These are phyloP conservation scores for Daboia siamensis DNA, from an alignment of 2,113 vertebrate genomes.

Conservation along the genomic window DNA sequence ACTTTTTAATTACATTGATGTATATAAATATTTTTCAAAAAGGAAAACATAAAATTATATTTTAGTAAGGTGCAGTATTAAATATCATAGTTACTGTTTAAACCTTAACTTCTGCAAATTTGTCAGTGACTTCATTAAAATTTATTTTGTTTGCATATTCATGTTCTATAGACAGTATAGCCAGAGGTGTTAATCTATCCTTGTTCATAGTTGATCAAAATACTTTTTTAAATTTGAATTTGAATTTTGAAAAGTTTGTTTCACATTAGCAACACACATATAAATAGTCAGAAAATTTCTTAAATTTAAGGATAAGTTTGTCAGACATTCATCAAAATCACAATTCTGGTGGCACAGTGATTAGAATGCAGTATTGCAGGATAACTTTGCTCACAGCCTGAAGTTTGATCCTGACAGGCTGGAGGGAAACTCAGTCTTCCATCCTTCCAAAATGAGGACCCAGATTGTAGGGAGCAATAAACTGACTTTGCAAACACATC, in stretches of 20 bases:
- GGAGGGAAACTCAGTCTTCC: not conserved
- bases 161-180: not conserved
- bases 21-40: not conserved
- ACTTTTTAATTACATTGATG: not conserved
- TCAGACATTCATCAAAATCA: not conserved
- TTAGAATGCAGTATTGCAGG: too few species aligned
- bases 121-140: not conserved
- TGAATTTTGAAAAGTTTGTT: not conserved
- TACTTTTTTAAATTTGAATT: not conserved
- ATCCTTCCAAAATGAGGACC: not conserved
- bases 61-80: not conserved
- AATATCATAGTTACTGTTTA: not conserved
- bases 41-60: not conserved
- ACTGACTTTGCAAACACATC: not conserved
- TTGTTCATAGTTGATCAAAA: not conserved
- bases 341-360: too few species aligned
- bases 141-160: not conserved
- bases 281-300: not conserved
- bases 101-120: not conserved
- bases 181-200: not conserved
- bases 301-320: not conserved
- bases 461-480: not conserved
- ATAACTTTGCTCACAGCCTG: too few species aligned
- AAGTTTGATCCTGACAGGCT: not conserved
- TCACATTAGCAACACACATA: not conserved